Base-by-base conservation (phyloP, 2,888 invertebrate species). In the Branchipolynoe longqiensis region DNA sequence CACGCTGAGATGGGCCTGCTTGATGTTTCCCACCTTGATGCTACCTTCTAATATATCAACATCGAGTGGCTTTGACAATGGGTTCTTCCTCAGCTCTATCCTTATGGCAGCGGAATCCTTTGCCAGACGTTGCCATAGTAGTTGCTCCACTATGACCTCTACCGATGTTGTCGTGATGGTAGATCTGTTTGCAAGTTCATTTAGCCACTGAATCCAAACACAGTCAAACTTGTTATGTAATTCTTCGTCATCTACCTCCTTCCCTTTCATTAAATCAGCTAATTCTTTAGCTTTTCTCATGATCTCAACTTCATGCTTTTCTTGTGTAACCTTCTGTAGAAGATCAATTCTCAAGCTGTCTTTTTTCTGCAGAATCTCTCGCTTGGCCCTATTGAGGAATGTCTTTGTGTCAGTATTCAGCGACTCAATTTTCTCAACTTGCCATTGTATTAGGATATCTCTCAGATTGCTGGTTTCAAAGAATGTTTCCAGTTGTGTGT, bases 361-460 rank as follows among this genome's bases (percentile, higher is more conserved):
- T 25, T 33, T 69, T n/a, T 6, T 69, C 38, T 33, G 33, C 3
- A 6, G 1, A 14, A 69, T 36, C 18, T 36, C 38, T 22, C 25
- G 18, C n/a, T 38, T 33, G 8, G 69, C 38, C 38, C 38, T 69
- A 0, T 6, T 22, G 1, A 82, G 28, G 33, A 31, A 58, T 4
- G 31, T 12, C 40, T 74, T 0, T n/a, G 40, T 36, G 12, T 56
- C 58, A 58, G 18, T 64, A 22, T 84, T 40, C 48, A 84, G 41
- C 0, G 74, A 36, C 22, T 12, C 33, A 12, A 40, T 38, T 22
- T 78, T 84, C 18, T 36, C 33, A 48, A 41, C 56, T 64, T 78
- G 38, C 84, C 84, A 84, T 69, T 84, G 25, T 31, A 78, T 84
- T 0, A 69, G 1, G 18, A 74, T 74, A 33, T 78, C 48, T 38